Percentiles rank a stretch among this genome's conserved stretches.
Conservation (phyloP, 2,113 vertebrate genomes). For the Polyodon spathula region DNA sequence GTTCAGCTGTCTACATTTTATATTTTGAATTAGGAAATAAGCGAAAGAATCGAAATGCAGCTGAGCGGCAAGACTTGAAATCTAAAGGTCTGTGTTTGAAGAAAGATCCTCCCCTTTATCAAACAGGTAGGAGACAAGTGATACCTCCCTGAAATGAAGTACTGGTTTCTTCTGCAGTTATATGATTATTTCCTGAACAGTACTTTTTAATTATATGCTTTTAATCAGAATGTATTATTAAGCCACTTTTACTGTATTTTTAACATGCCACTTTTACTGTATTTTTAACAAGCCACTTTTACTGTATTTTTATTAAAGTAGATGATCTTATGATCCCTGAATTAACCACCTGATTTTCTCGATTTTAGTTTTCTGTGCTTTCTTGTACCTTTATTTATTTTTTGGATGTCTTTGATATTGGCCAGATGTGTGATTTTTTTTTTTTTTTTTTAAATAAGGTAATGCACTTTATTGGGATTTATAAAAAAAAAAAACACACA, state of each 20-base stretch:
- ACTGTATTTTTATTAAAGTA: too few species aligned
- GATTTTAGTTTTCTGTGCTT: background rate
- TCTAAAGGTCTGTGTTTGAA: constrained; percentile 37
- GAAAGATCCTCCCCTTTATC: constrained; percentile 66
- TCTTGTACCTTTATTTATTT: too few species aligned
- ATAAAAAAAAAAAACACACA: too few species aligned
- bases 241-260: too few species aligned
- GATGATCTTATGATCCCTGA: too few species aligned
- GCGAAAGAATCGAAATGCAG: constrained; percentile 45
- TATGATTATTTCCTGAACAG: background rate
- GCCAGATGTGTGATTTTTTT: too few species aligned
- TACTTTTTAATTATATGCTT: background rate
- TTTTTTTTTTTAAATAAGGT: background rate
- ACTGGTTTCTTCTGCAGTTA: background rate
- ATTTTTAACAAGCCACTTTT: too few species aligned
- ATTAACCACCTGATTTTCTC: too few species aligned
- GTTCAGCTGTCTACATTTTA: constrained; percentile 7
- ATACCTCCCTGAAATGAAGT: too few species aligned
- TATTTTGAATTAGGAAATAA: constrained; percentile 27
- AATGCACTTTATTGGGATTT: constrained; percentile 11
- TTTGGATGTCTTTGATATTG: constrained; percentile 1
- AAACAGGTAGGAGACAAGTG: constrained; percentile 67
- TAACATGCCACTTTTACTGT: too few species aligned
- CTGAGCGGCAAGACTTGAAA: constrained; percentile 44
- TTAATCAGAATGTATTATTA: too few species aligned